These are phyloP conservation scores for Stichopus chloronotus DNA, from an alignment of 35 echinoderm and acorn worm genomes.

Conservation along the genomic window DNA sequence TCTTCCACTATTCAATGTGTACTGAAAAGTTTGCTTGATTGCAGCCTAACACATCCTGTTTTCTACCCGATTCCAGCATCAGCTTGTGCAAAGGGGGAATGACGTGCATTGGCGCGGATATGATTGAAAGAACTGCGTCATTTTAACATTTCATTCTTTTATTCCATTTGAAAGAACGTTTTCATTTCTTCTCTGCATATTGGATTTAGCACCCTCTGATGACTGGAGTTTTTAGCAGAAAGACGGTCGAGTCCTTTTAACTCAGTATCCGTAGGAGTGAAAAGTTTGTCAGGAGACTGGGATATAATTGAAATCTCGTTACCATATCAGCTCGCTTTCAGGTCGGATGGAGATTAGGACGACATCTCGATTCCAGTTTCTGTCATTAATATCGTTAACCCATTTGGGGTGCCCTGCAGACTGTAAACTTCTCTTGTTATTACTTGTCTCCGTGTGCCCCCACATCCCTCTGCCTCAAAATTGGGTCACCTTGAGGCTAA, in stretches of 20 bases:
- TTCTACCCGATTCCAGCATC: no score
- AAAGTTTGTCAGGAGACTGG: neutral
- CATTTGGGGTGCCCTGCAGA: neutral
- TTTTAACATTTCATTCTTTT: neutral
- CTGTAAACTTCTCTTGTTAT: conserved; percentile 1
- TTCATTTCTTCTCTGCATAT: neutral
- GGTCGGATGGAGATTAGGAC: neutral
- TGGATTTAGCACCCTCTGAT: neutral
- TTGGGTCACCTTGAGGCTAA: conserved; percentile 15
- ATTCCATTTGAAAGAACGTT: neutral
- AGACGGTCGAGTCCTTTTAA: neutral
- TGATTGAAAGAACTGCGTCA: no score
- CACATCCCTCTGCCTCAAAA: neutral
- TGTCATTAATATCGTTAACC: conserved; percentile 12
- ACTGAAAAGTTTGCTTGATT: no score
- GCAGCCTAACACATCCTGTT: no score
- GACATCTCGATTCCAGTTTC: conserved; percentile 4
- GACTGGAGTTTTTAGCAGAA: neutral
- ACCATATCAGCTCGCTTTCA: conserved; percentile 1
- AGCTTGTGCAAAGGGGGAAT: no score
- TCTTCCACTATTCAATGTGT: no score
- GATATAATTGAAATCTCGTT: neutral
- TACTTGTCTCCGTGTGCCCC: neutral
- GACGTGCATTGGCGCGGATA: no score
- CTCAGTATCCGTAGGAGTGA: neutral